Evolutionary conservation across 1,140 invertebrate species (phyloP), one percentile per base, ranked within the genome.

Genomic region (Cepaea nemoralis): DNA sequence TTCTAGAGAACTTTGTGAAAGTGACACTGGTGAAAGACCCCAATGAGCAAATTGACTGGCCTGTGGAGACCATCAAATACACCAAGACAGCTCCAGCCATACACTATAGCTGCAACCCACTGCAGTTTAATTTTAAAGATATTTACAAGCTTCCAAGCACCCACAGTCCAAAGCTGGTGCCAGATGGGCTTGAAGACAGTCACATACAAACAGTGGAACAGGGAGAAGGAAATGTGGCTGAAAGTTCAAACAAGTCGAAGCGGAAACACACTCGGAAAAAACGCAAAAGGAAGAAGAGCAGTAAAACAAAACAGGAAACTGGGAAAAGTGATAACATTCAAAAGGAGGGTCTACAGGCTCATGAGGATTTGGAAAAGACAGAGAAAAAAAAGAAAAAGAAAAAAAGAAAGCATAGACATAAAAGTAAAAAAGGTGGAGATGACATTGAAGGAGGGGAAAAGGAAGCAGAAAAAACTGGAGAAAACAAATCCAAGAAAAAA

Each of bases 51-150:
- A 81, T 89, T 55, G 86, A 88, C 69, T 89, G 88, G 88, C 88
- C 88, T 1, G 80, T 59, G 8, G 88, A 87, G 69, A 89, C 88
- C 85, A 82, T 89, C 6, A 83, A 88, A 73, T 83, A 85, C 73
- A 88, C 88, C 1, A 85, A 74, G 31, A 82, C 83, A 14, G 66
- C 82, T 45, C 88, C 88, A 1, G n/a, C 31, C 1, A 75, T 89
- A 14, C 80, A 59, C 19, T 89, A 80, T 69, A 87, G 87, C 69
- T 89, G 88, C 83, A 88, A 89, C 80, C 88, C 88, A 42, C 77
- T 89, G 6, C 80, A 81, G 74, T 89, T 89, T 84, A 87, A 89
- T 81, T 89, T 88, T 80, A 84, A 84, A 82, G 69, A 67, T 42
- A 78, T 74, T 27, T 74, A 50, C 45, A 71, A 42, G 77, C 6